phyloP scores from a whole-genome alignment of 2,113 vertebrate species.

The Embiotoca jacksoni region DNA sequence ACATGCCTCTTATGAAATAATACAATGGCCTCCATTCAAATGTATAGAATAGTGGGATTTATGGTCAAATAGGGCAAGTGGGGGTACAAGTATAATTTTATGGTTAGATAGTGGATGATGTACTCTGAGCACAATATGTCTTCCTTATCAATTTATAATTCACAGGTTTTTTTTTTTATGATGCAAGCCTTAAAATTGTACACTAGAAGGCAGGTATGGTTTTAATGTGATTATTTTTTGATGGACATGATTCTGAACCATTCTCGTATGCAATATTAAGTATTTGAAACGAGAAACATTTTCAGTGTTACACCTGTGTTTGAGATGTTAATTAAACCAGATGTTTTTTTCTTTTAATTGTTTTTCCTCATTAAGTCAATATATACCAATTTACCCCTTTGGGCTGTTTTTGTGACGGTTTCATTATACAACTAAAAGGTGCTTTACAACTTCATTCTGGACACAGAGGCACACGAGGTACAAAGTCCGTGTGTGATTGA shows the following conservation, averaged over 20 bases:
- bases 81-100: conserved; percentile 65
- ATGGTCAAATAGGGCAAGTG: conserved; percentile 66
- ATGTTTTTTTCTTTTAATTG: background rate
- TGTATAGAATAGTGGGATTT: conserved; percentile 62
- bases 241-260: background rate
- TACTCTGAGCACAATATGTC: conserved; percentile 61
- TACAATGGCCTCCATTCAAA: conserved; percentile 75
- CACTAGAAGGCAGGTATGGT: background rate
- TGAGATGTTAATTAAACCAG: conserved; percentile 2
- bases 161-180: conserved; percentile 33
- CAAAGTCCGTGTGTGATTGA: conserved; percentile 77
- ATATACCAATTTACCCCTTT: conserved; percentile 70
- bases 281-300: background rate
- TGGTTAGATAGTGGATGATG: conserved; percentile 75
- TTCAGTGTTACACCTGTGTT: conserved; percentile 26
- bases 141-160: conserved; percentile 70
- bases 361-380: conserved; percentile 69
- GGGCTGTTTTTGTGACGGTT: conserved; percentile 73
- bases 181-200: conserved; percentile 34
- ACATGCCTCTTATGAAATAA: conserved; percentile 73
- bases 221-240: conserved; percentile 3
- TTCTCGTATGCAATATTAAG: background rate
- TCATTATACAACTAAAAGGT: conserved; percentile 77
- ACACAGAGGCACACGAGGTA: conserved; percentile 67
- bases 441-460: conserved; percentile 76